A percentile compares a stretch with the other conserved stretches of the same genome.
These are phyloP conservation scores for Deroptyus accipitrinus DNA, from an alignment of 2,113 vertebrate species.

Conservation along the genomic window DNA sequence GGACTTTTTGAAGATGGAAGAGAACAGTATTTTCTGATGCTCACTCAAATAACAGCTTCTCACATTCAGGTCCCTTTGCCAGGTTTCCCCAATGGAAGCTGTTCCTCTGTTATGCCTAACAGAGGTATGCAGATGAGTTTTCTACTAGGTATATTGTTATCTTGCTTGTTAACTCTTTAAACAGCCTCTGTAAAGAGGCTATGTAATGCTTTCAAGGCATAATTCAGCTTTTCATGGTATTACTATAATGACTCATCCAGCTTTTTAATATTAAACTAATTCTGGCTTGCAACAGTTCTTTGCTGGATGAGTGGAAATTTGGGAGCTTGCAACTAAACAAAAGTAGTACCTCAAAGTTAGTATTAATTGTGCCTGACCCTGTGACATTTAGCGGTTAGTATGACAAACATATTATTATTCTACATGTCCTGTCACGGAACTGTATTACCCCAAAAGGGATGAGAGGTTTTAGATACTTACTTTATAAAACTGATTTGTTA, in stretches of 20 bases:
- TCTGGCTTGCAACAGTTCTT: background rate
- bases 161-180: background rate
- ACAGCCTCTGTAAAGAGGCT: background rate
- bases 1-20: rapidly evolving
- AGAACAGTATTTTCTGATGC: background rate
- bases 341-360: background rate
- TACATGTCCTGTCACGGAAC: background rate
- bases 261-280: background rate
- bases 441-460: background rate
- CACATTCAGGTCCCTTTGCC: background rate
- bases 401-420: background rate
- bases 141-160: background rate
- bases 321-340: background rate
- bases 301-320: background rate
- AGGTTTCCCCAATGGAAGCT: background rate
- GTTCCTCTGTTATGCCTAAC: background rate
- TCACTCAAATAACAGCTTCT: rapidly evolving
- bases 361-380: background rate
- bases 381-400: background rate
- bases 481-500: background rate
- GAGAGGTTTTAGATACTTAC: background rate
- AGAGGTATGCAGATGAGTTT: background rate
- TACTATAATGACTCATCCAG: background rate
- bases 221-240: background rate
- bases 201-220: background rate